Conservation (phyloP, 2,113 vertebrate genomes). For the Acrocephalus kingi region DNA sequence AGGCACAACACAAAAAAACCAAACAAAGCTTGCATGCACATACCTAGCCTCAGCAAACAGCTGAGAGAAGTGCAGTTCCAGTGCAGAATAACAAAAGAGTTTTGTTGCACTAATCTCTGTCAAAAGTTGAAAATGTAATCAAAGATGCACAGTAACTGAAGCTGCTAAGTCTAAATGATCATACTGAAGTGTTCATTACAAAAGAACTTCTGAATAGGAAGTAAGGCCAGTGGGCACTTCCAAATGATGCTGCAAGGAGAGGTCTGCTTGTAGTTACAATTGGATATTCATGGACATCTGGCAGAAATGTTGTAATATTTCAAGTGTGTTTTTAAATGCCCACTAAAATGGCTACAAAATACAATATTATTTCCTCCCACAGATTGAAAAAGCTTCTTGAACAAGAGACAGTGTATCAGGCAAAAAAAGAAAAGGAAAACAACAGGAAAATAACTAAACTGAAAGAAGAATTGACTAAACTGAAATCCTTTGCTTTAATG, state of each 20-base stretch:
- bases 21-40: neutral
- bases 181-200: neutral
- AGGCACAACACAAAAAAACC: neutral
- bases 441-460: constrained; percentile 80
- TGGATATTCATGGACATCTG: neutral
- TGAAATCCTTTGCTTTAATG: constrained; percentile 95
- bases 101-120: neutral
- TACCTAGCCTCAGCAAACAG: neutral
- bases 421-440: constrained; percentile 87
- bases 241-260: neutral
- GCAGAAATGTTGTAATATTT: neutral
- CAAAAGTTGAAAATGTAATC: neutral
- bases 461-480: constrained; percentile 91
- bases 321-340: neutral
- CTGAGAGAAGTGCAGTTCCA: neutral
- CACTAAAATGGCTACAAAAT: constrained; percentile 29
- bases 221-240: neutral
- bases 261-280: neutral
- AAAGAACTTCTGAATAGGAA: neutral
- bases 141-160: neutral
- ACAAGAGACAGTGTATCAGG: constrained; percentile 86
- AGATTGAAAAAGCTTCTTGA: constrained; percentile 93
- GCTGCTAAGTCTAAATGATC: neutral
- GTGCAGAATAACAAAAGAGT: neutral
- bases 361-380: constrained; percentile 60